phyloP scores from a whole-genome alignment of 2,797 vertebrate species.

The Oryzias dopingdopingensis region DNA sequence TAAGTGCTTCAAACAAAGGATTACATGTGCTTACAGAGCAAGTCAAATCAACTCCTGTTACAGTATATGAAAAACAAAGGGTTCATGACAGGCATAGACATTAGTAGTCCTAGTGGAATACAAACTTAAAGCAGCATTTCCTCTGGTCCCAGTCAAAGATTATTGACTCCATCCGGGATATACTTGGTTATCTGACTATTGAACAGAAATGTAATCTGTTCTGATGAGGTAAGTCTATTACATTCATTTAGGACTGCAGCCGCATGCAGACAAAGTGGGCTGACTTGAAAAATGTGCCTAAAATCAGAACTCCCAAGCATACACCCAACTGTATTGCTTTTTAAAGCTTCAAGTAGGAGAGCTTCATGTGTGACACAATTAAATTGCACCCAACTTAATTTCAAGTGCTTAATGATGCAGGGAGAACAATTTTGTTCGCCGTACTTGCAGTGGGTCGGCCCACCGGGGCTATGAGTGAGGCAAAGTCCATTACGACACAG shows the following conservation, averaged over 20 bases:
- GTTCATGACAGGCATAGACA: constrained; percentile 33
- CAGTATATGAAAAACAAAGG: constrained; percentile 35
- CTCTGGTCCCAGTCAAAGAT: constrained; percentile 15
- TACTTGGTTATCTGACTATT: constrained; percentile 24
- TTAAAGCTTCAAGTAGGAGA: constrained; percentile 64
- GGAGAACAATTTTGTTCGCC: constrained; percentile 70
- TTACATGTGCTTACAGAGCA: constrained; percentile 26
- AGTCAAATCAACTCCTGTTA: constrained; percentile 28
- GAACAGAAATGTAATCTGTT: constrained; percentile 35
- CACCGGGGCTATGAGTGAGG: constrained; percentile 51
- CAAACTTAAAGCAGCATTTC: constrained; percentile 24
- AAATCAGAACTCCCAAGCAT: constrained; percentile 57
- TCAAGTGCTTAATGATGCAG: constrained; percentile 78
- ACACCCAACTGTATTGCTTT: constrained; percentile 66
- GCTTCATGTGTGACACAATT: constrained; percentile 79
- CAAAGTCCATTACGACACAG: constrained; percentile 57
- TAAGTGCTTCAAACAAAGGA: constrained; percentile 28
- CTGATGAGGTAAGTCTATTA: constrained; percentile 19
- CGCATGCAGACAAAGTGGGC: constrained; percentile 51
- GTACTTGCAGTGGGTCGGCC: constrained; percentile 58
- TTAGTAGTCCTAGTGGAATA: constrained; percentile 29
- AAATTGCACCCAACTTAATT: constrained; percentile 77
- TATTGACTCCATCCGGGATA: constrained; percentile 27
- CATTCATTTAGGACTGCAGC: constrained; percentile 54
- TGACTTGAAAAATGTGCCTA: constrained; percentile 70